Evolutionary conservation across 2,888 invertebrate species (phyloP).

Genomic region (Halocaridina rubra): DNA sequence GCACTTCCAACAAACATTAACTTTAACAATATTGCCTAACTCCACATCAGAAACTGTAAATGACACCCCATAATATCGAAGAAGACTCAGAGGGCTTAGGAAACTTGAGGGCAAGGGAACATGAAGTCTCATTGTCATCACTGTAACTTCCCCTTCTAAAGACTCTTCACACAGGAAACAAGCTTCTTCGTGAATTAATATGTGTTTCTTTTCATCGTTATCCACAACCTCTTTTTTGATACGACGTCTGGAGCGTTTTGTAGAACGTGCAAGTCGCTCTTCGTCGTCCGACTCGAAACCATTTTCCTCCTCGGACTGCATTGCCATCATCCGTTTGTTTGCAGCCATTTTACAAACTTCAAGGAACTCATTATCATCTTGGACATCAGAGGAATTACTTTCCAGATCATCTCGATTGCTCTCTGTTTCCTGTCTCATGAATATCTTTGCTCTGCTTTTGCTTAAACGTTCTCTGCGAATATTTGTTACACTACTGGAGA

Average conservation of each 20-base stretch:
- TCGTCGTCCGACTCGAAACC: background rate
- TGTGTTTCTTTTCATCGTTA: background rate
- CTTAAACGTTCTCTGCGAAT: too few relatives aligned
- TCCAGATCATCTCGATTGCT: background rate
- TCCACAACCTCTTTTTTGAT: background rate
- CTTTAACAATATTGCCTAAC: background rate
- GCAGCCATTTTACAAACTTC: background rate
- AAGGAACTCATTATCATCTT: background rate
- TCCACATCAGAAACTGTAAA: background rate
- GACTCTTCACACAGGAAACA: background rate
- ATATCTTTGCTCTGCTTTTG: too few relatives aligned
- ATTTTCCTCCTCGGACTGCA: background rate
- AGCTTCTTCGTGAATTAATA: background rate
- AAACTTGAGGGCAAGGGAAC: background rate
- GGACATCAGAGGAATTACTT: background rate
- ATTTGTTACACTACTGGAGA: too few relatives aligned
- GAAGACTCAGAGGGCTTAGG: background rate
- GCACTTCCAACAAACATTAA: background rate
- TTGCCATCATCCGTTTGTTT: background rate
- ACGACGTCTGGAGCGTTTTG: background rate
- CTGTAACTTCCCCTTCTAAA: background rate
- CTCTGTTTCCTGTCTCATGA: too few relatives aligned
- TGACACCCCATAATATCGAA: background rate
- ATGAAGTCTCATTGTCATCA: background rate
- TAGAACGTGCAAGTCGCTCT: background rate